Percentiles rank a stretch among this genome's conserved stretches.
These are phyloP conservation scores for Accipiter cooperii DNA, from an alignment of 2,113 vertebrate species.

Conservation along the genomic window DNA sequence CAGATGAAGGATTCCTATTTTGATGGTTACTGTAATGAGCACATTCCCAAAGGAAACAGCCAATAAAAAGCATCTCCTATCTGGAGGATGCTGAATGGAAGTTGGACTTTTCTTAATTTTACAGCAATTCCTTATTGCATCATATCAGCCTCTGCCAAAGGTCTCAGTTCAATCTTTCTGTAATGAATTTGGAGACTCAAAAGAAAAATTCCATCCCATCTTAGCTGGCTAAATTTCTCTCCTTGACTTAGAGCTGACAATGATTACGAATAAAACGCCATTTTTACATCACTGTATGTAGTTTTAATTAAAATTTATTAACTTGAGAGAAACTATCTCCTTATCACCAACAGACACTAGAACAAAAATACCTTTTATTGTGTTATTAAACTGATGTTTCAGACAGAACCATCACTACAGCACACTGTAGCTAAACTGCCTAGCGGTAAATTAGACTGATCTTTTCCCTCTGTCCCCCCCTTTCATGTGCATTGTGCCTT, in stretches of 20 bases:
- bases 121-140: slow-evolving; percentile 52
- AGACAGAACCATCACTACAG: slow-evolving; percentile 9
- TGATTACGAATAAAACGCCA: slow-evolving; percentile 18
- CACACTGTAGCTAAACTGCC: slow-evolving; percentile 4
- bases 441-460: slow-evolving; percentile 55
- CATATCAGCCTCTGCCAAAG: slow-evolving; percentile 36
- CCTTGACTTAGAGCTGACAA: slow-evolving; percentile 50
- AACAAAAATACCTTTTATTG: slow-evolving; percentile 48
- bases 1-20: slow-evolving; percentile 61
- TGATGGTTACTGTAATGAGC: slow-evolving; percentile 73
- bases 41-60: slow-evolving; percentile 54
- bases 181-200: slow-evolving; percentile 48
- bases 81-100: slow-evolving; percentile 26
- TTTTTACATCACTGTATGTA: slow-evolving; percentile 21
- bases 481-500: neutral
- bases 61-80: slow-evolving; percentile 58
- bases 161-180: slow-evolving; percentile 48
- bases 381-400: slow-evolving; percentile 53
- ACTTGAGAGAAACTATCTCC: slow-evolving; percentile 43
- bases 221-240: slow-evolving; percentile 37
- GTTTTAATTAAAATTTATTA: slow-evolving; percentile 70
- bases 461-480: neutral
- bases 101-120: slow-evolving; percentile 54
- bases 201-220: neutral
- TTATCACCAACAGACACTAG: slow-evolving; percentile 31